These are phyloP conservation scores for Rhabdophis nuchalis DNA, from an alignment of 2,797 vertebrate species.

Conservation along the genomic window DNA sequence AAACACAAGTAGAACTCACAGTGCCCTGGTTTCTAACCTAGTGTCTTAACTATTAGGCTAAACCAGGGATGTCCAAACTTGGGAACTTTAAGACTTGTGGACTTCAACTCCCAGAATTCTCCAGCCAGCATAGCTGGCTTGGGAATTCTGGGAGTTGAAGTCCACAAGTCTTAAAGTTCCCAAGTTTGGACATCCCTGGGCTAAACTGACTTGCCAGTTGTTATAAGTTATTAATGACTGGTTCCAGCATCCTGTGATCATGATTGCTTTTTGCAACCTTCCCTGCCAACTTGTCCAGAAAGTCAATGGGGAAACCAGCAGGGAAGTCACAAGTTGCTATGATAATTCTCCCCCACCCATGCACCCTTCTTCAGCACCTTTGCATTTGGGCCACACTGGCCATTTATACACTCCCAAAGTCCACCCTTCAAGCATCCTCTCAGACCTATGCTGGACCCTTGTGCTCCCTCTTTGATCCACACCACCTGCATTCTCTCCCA, in stretches of 20 bases:
- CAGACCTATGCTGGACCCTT: neutral
- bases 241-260: neutral
- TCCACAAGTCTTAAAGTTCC: too few species aligned
- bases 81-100: too few species aligned
- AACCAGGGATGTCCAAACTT: too few species aligned
- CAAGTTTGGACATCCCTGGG: too few species aligned
- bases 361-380: neutral
- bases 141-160: too few species aligned
- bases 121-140: too few species aligned
- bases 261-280: neutral
- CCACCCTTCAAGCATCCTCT: neutral
- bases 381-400: neutral
- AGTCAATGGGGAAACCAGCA: neutral
- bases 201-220: neutral
- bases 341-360: neutral
- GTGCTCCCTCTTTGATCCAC: neutral
- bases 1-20: neutral
- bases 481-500: neutral
- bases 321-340: neutral
- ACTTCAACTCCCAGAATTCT: too few species aligned
- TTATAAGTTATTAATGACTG: neutral
- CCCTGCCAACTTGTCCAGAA: neutral
- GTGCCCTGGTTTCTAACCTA: neutral
- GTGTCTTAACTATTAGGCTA: neutral
- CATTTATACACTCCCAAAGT: neutral